These are phyloP conservation scores for Typhlichthys eigenmanni DNA, from an alignment of 2,797 vertebrate genomes.

Conservation along the genomic window DNA sequence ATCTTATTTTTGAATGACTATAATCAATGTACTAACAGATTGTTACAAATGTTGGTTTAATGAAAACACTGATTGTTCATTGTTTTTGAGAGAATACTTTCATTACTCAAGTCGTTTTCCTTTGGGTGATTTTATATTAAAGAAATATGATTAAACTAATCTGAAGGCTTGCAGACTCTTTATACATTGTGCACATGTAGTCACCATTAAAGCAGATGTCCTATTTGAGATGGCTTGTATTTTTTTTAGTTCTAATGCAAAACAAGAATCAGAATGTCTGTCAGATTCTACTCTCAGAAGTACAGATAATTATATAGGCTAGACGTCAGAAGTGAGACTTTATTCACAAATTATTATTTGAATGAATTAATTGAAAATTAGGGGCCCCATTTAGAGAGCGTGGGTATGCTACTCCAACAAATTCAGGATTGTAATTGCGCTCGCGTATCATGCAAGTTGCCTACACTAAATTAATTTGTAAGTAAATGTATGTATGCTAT, in stretches of 20 bases:
- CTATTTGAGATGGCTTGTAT: conserved; percentile 26
- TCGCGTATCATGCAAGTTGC: too few relatives aligned
- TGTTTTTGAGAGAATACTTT: conserved; percentile 48
- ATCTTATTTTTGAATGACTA: neutral
- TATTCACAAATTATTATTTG: conserved; percentile 42
- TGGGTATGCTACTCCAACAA: too few relatives aligned
- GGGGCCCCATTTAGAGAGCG: conserved; percentile 5
- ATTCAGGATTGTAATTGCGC: too few relatives aligned
- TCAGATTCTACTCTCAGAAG: conserved; percentile 28
- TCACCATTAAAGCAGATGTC: conserved; percentile 1
- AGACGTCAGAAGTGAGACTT: conserved; percentile 10
- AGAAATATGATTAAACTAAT: neutral
- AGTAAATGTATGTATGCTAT: too few relatives aligned
- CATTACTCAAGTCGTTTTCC: conserved; percentile 2
- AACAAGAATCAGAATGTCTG: conserved; percentile 35
- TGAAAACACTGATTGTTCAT: conserved; percentile 20
- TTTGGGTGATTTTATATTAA: neutral
- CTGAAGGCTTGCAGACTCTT: too few relatives aligned
- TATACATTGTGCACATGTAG: neutral
- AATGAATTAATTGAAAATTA: conserved; percentile 41
- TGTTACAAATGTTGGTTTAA: conserved; percentile 22
- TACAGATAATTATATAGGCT: conserved; percentile 14
- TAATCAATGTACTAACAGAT: conserved; percentile 23
- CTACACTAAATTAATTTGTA: too few relatives aligned
- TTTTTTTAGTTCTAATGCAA: conserved; percentile 31